Percentiles rank a stretch among this genome's conserved stretches.
These are phyloP conservation scores for Didymodactylos carnosus DNA, from an alignment of 2,888 invertebrate species.

Conservation along the genomic window DNA sequence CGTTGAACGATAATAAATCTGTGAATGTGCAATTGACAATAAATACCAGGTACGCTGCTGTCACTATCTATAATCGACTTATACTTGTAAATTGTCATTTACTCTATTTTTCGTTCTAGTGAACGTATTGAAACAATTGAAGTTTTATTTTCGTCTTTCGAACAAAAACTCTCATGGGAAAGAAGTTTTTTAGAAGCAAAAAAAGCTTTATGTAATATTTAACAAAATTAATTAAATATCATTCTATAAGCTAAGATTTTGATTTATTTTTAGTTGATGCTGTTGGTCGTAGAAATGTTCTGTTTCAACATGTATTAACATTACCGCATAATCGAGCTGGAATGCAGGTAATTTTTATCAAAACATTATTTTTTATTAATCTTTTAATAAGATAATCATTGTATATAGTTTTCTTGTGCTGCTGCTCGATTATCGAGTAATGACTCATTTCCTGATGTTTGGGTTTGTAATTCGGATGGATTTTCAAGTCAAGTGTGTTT, in stretches of 20 bases:
- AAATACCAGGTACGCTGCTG: slow-evolving; percentile 1
- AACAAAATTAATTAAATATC: not conserved
- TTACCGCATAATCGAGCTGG: slow-evolving; percentile 6
- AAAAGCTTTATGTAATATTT: slow-evolving; percentile 59
- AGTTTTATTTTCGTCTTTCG: slow-evolving; percentile 65
- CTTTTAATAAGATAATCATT: slow-evolving; percentile 57
- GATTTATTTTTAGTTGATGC: not conserved
- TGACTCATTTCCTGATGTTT: slow-evolving; percentile 48
- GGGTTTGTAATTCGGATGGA: slow-evolving; percentile 92
- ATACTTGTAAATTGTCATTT: not conserved
- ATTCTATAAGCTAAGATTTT: not conserved
- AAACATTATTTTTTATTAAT: slow-evolving; percentile 38
- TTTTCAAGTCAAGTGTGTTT: slow-evolving; percentile 87
- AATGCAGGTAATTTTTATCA: not conserved
- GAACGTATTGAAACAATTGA: slow-evolving; percentile 67
- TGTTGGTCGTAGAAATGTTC: not conserved
- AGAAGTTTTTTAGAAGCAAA: slow-evolving; percentile 77
- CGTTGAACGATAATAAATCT: not conserved
- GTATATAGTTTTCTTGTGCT: slow-evolving; percentile 33
- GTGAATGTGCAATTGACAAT: slow-evolving; percentile 6
- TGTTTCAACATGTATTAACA: slow-evolving; percentile 3
- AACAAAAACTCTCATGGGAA: slow-evolving; percentile 76
- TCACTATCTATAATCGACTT: not conserved
- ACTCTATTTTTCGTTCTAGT: slow-evolving; percentile 38
- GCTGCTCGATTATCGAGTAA: slow-evolving; percentile 20